These are phyloP conservation scores for Chromoteleia sp. DNA, from an alignment of 2,888 invertebrate genomes.

Conservation along the genomic window DNA sequence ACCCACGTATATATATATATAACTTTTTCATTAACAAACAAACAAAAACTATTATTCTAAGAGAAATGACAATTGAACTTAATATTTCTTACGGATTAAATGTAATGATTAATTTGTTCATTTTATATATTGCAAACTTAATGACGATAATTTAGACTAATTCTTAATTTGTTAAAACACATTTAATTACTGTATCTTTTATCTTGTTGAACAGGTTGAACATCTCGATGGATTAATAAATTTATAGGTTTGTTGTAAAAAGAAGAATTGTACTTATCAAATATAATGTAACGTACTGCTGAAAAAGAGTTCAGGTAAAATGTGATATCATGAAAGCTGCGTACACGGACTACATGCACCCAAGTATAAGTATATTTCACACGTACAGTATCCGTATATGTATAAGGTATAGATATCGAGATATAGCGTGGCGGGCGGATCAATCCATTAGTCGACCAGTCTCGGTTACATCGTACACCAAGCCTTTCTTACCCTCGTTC, in stretches of 20 bases:
- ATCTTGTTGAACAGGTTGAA: too few relatives aligned
- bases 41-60: too few relatives aligned
- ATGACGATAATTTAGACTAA: too few relatives aligned
- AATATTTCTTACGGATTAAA: too few relatives aligned
- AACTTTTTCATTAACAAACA: too few relatives aligned
- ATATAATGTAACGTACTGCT: constrained; percentile 18
- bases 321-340: constrained; percentile 57
- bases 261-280: constrained; percentile 22
- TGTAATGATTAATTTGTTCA: too few relatives aligned
- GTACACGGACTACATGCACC: constrained; percentile 46
- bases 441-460: constrained; percentile 79
- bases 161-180: too few relatives aligned
- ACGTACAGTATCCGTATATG: constrained; percentile 64
- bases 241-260: not conserved
- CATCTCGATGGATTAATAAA: not conserved
- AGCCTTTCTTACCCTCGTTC: constrained; percentile 71
- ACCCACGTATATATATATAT: too few relatives aligned
- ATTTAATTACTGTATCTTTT: too few relatives aligned
- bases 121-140: too few relatives aligned
- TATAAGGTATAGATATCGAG: constrained; percentile 76
- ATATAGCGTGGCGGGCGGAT: constrained; percentile 77
- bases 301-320: constrained; percentile 45
- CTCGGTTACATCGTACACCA: constrained; percentile 76
- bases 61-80: too few relatives aligned
- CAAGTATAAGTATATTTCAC: constrained; percentile 58